Evolutionary conservation across 2,797 vertebrate genomes (phyloP).

Genomic region (Spondyliosoma cantharus): DNA sequence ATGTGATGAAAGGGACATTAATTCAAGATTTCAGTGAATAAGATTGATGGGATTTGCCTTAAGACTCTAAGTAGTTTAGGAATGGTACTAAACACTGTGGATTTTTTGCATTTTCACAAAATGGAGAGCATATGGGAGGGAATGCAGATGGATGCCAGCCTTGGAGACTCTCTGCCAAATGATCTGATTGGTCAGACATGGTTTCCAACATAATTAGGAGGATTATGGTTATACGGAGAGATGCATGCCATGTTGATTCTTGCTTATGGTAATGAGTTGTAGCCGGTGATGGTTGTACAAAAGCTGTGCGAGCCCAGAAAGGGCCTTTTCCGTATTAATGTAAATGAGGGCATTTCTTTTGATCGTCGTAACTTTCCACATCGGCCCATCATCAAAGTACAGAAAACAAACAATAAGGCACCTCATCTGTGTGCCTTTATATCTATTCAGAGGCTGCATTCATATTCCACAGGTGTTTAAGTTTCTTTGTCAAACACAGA

Average conservation of each 20-base stretch:
- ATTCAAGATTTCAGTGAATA: not conserved
- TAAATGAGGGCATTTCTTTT: not conserved
- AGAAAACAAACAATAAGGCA: not conserved
- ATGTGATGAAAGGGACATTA: not conserved
- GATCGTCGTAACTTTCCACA: not conserved
- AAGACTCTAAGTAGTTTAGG: not conserved
- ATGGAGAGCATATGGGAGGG: constrained; percentile 13
- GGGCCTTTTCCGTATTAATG: not conserved
- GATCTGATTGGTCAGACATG: constrained; percentile 17
- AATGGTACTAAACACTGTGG: not conserved
- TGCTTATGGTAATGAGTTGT: not conserved
- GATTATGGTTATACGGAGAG: constrained; percentile 8
- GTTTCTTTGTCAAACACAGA: not conserved
- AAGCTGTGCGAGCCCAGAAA: not conserved
- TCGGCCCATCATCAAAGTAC: constrained; percentile 5
- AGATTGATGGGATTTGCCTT: not conserved
- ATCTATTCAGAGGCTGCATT: constrained; percentile 2
- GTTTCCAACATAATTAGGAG: constrained; percentile 22
- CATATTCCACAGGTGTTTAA: not conserved
- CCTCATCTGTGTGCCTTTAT: constrained; percentile 3
- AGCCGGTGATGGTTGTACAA: not conserved
- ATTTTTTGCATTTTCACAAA: not conserved
- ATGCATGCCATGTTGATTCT: constrained; percentile 13
- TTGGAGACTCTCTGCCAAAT: constrained; percentile 17
- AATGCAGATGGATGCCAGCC: constrained; percentile 16